A percentile compares a stretch with the other conserved stretches of the same genome.
Evolutionary conservation across 2,797 vertebrate species (phyloP).

Genomic region (Lophotriccus pileatus): DNA sequence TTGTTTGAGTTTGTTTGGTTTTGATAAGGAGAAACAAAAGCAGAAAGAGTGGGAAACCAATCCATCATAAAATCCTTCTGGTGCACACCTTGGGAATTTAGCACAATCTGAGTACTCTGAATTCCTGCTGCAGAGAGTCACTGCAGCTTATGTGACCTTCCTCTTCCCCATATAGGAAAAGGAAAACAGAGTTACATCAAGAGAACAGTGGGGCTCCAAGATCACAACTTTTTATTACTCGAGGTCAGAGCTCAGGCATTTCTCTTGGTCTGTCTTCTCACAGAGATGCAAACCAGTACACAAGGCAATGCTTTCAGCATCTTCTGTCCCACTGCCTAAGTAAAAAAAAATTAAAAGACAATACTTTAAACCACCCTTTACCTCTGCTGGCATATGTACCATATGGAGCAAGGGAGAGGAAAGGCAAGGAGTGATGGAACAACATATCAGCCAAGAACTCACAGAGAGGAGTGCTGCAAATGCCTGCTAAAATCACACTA

Average conservation of each 20-base stretch:
- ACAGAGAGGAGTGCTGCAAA: background rate
- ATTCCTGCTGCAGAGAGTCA: background rate
- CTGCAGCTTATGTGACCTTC: background rate
- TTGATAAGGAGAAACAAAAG: background rate
- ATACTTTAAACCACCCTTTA: background rate
- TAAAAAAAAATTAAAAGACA: background rate
- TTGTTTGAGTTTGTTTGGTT: background rate
- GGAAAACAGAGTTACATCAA: background rate
- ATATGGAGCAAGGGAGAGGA: background rate
- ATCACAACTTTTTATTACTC: background rate
- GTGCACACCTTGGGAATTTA: background rate
- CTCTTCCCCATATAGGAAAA: background rate
- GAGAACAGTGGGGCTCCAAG: background rate
- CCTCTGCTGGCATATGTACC: background rate
- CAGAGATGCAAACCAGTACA: background rate
- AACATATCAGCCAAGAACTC: background rate
- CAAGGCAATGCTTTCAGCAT: accelerated
- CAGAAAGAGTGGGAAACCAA: background rate
- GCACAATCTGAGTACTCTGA: background rate
- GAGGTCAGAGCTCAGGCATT: background rate
- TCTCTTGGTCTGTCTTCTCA: background rate
- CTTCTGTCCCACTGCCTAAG: background rate
- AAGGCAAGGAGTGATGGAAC: background rate
- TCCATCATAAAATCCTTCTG: background rate
- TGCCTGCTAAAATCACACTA: background rate